Percentiles rank a stretch among this genome's conserved stretches.
Conservation (phyloP, 2,888 invertebrate species). For the Temnothorax ravouxi region DNA sequence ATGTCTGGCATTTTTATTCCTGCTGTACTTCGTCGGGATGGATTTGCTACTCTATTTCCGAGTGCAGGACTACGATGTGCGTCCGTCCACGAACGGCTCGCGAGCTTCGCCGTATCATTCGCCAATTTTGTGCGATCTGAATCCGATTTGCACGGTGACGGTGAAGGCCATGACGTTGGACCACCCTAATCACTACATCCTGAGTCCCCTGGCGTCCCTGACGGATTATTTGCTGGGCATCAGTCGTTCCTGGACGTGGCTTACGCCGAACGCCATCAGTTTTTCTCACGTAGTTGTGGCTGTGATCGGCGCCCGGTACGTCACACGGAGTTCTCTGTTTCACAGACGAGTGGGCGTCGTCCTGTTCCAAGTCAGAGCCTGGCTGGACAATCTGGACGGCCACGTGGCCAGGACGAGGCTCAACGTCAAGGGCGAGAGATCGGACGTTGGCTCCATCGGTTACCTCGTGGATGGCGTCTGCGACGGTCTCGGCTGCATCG, state of each 20-base stretch:
- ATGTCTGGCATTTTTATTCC: constrained; percentile 87
- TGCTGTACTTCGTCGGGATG: constrained; percentile 91
- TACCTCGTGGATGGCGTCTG: constrained; percentile 94
- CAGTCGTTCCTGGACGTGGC: constrained; percentile 87
- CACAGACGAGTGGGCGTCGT: constrained; percentile 92
- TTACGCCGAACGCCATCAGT: constrained; percentile 95
- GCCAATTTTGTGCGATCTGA: constrained; percentile 91
- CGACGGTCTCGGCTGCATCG: constrained; percentile 92
- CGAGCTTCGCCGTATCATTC: constrained; percentile 67
- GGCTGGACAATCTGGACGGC: constrained; percentile 95
- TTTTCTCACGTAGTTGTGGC: constrained; percentile 93
- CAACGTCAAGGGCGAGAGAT: constrained; percentile 92
- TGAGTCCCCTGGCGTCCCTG: constrained; percentile 92
- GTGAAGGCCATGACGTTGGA: constrained; percentile 94
- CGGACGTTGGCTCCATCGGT: constrained; percentile 93
- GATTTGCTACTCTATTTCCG: constrained; percentile 91
- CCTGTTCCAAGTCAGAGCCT: constrained; percentile 93
- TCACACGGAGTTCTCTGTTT: constrained; percentile 91
- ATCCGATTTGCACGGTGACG: constrained; percentile 93
- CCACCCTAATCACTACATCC: constrained; percentile 94
- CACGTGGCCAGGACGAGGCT: constrained; percentile 93
- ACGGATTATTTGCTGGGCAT: constrained; percentile 90
- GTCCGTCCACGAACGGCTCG: constrained; percentile 86
- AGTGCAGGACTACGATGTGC: constrained; percentile 90
- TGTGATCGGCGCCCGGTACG: constrained; percentile 91